Evolutionary conservation across 2,113 vertebrate species (phyloP).

Genomic region (Diglossa brunneiventris): DNA sequence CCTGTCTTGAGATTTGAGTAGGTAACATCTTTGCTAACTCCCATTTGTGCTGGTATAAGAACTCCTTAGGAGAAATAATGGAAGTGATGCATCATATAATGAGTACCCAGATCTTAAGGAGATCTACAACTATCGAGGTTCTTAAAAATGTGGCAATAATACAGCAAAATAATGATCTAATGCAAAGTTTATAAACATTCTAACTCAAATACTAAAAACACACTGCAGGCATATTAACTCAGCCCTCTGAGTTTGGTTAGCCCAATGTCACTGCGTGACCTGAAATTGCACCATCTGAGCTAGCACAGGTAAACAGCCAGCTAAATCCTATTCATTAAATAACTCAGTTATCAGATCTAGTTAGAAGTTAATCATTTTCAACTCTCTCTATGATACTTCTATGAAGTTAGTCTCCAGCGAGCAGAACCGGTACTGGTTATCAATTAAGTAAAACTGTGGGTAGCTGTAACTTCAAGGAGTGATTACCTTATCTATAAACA

Average conservation of each 20-base stretch:
- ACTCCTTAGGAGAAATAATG: neutral
- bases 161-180: neutral
- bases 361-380: conserved; percentile 51
- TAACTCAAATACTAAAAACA: neutral
- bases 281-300: neutral
- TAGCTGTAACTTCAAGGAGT: neutral
- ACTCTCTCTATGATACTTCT: neutral
- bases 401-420: neutral
- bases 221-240: neutral
- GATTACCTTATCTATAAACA: neutral
- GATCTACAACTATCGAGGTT: neutral
- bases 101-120: neutral
- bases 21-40: neutral
- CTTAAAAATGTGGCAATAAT: neutral
- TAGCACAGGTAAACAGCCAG: neutral
- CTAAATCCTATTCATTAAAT: neutral
- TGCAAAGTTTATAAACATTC: neutral
- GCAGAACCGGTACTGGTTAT: conserved; percentile 25
- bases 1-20: neutral
- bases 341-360: conserved; percentile 34
- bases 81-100: neutral
- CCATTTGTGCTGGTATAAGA: neutral
- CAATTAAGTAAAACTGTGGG: conserved; percentile 11
- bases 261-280: neutral
- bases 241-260: neutral